These are phyloP conservation scores for Dolichotis patagonum DNA, from an alignment of 2,113 vertebrate species.

Conservation along the genomic window DNA sequence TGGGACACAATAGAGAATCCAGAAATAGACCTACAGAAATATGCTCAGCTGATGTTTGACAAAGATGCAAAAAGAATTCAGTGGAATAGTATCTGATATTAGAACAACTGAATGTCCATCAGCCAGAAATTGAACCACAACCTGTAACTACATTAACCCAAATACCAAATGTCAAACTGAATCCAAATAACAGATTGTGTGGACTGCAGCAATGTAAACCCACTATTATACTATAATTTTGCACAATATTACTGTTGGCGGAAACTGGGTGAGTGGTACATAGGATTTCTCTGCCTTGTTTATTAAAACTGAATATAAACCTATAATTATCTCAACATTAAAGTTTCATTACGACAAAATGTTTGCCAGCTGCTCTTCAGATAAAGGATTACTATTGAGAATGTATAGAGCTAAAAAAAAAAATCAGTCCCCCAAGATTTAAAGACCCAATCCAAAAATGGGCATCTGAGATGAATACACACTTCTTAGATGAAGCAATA, in stretches of 20 bases:
- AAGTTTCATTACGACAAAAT: not conserved
- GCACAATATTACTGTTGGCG: not conserved
- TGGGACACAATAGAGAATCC: not conserved
- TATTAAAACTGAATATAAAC: not conserved
- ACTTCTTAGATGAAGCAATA: no score
- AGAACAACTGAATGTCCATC: not conserved
- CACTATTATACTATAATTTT: not conserved
- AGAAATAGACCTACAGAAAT: not conserved
- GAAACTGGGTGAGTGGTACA: not conserved
- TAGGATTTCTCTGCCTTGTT: not conserved
- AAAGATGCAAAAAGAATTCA: not conserved
- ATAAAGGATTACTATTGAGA: no score
- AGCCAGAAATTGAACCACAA: not conserved
- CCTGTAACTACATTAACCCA: not conserved
- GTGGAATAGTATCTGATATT: not conserved
- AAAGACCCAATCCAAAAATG: no score
- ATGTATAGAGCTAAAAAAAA: no score
- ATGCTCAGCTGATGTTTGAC: not conserved
- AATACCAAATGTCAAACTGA: not conserved
- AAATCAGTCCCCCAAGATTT: no score
- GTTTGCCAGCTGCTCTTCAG: no score
- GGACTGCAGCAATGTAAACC: accelerated
- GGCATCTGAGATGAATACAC: no score
- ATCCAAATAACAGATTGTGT: not conserved
- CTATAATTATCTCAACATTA: not conserved